Percentiles rank a stretch among this genome's conserved stretches.
These are phyloP conservation scores for Drosophila mettleri DNA, from an alignment of 2,888 invertebrate genomes.

Conservation along the genomic window DNA sequence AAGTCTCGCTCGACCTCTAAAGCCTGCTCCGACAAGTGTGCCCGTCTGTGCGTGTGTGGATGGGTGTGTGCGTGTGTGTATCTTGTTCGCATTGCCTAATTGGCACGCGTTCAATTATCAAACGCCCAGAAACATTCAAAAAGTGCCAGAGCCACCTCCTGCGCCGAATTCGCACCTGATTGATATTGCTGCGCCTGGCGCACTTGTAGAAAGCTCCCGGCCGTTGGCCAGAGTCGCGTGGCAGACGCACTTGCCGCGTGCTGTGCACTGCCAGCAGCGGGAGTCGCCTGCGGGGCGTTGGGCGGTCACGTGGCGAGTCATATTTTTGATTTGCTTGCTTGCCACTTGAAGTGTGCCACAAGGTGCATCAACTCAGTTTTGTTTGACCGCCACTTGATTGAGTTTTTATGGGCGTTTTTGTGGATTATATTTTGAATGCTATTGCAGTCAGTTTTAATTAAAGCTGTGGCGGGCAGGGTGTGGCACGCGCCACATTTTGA, in stretches of 20 bases:
- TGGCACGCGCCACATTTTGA: conserved; percentile 38
- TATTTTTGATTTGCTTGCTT: conserved; percentile 41
- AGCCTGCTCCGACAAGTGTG: conserved; percentile 48
- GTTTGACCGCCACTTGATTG: conserved; percentile 57
- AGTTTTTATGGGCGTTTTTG: conserved; percentile 35
- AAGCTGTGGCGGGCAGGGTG: background rate
- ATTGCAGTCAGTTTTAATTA: conserved; percentile 27
- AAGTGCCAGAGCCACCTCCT: conserved; percentile 10
- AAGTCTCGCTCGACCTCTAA: conserved; percentile 54
- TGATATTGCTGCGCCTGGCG: conserved; percentile 27
- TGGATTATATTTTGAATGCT: conserved; percentile 60
- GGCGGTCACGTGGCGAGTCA: conserved; percentile 59
- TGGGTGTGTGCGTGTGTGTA: background rate
- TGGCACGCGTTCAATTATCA: conserved; percentile 66
- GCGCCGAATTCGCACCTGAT: conserved; percentile 48
- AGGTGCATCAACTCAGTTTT: conserved; percentile 28
- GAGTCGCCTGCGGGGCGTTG: conserved; percentile 50
- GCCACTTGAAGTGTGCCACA: conserved; percentile 14
- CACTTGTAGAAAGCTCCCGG: conserved; percentile 43
- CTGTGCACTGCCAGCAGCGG: conserved; percentile 5
- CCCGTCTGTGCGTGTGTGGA: background rate
- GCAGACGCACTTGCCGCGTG: conserved; percentile 45
- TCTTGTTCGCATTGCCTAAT: conserved; percentile 50
- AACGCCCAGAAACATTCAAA: conserved; percentile 24
- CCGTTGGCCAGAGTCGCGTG: conserved; percentile 42